Evolutionary conservation across 2,797 vertebrate species (phyloP), one percentile per base, ranked within the genome.

Genomic region (Oreochromis mossambicus): DNA sequence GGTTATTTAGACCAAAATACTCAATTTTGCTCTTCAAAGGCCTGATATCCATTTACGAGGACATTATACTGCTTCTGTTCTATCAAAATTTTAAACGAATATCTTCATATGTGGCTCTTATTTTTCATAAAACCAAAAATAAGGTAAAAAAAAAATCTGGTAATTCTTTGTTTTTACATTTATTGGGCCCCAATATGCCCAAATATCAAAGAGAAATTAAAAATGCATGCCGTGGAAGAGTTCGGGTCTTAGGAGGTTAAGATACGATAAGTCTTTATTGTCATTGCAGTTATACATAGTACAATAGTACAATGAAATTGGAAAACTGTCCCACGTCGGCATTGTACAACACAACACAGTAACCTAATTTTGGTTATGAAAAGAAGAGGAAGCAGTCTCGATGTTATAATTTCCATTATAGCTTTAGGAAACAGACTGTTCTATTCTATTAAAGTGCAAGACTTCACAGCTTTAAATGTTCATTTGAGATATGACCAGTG

Each of bases 301-400:
- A 32, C 55, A 58, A 58, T 58, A 32, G 55, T 58, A 34, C 56
- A 58, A 58, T 2, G 15, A 1, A 1, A 58, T 58, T 58, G 15
- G 3, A 19, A 58, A 58, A 58, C 15, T 58, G 15, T 10, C 55
- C 55, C 15, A 6, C 55, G 0, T 10, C 5, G 15, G 26, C 55
- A 58, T 15, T 58, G 1, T 58, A 58, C 55, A 58, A 58, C 55
- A 58, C 56, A 58, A 58, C 56, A 58, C 56, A 58, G 29, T 58
- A 58, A 58, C 2, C 29, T 19, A 58, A 58, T 32, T 32, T 32
- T 15, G 32, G 8, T 19, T 19, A 58, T 58, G 29, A 58, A 58
- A 58, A 32, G 3, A 58, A 58, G 55, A 61, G 17, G 17, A 36
- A n/a, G 55, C 0, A 32, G 26, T 58, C 55, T 58, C 2, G 0